Conservation (phyloP, 2,888 invertebrate genomes). For the Eudasyphora cyanicolor region DNA sequence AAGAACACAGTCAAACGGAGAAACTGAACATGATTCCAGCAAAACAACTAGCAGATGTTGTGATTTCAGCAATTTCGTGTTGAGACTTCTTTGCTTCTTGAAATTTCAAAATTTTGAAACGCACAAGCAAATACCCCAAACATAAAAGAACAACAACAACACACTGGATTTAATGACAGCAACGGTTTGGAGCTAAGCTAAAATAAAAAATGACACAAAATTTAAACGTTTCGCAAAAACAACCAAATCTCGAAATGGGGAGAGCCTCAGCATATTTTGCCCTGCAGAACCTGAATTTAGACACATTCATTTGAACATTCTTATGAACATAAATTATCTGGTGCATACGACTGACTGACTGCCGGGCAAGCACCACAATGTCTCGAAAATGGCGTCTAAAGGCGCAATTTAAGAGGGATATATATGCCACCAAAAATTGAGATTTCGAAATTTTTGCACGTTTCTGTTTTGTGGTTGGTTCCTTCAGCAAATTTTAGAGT, state of each 20-base stretch:
- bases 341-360: too few species aligned
- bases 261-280: background rate
- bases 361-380: background rate
- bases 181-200: background rate
- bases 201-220: background rate
- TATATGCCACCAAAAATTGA: background rate
- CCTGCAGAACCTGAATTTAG: background rate
- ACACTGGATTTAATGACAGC: background rate
- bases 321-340: conserved; percentile 9
- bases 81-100: background rate
- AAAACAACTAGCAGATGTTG: conserved; percentile 21
- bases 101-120: background rate
- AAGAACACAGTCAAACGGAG: background rate
- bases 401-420: background rate
- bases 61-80: background rate
- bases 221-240: background rate
- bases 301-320: background rate
- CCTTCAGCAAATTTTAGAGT: too few species aligned
- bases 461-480: background rate
- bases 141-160: too few species aligned
- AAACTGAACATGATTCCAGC: background rate
- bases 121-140: background rate
- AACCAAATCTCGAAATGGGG: background rate
- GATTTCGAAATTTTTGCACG: conserved; percentile 33
- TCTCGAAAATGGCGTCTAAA: conserved; percentile 10